These are phyloP conservation scores for Drosophila orena DNA, from an alignment of 1,140 invertebrate species.

Conservation along the genomic window DNA sequence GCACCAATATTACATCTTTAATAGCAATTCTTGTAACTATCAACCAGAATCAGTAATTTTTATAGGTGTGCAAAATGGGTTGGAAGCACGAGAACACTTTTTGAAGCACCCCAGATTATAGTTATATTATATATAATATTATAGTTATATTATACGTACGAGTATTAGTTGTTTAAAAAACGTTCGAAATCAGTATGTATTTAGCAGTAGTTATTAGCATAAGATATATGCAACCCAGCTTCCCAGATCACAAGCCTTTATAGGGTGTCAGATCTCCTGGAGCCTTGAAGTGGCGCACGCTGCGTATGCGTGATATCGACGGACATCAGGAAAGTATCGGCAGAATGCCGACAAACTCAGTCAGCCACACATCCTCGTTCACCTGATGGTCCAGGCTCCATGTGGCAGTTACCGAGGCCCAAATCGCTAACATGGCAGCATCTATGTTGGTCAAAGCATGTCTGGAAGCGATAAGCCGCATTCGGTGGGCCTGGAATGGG, in stretches of 20 bases:
- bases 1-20: too few species aligned
- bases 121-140: too few species aligned
- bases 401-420: not conserved
- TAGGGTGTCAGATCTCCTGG: slow-evolving; percentile 21
- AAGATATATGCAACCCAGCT: too few species aligned
- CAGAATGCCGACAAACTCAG: not conserved
- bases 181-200: too few species aligned
- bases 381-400: slow-evolving; percentile 11
- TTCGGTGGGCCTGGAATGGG: not conserved
- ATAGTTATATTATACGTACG: too few species aligned
- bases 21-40: too few species aligned
- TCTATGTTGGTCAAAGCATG: slow-evolving; percentile 17
- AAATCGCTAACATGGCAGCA: slow-evolving; percentile 12
- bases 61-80: too few species aligned
- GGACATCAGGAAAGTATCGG: slow-evolving; percentile 3
- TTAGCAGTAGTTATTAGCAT: too few species aligned
- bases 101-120: too few species aligned
- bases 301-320: slow-evolving; percentile 31
- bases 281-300: not conserved
- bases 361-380: slow-evolving; percentile 5
- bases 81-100: too few species aligned
- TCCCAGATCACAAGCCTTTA: not conserved
- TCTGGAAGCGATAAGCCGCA: slow-evolving; percentile 24
- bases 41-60: too few species aligned
- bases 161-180: too few species aligned